phyloP scores from a whole-genome alignment of 1,140 invertebrate species.

The Dinoponera quadriceps region DNA sequence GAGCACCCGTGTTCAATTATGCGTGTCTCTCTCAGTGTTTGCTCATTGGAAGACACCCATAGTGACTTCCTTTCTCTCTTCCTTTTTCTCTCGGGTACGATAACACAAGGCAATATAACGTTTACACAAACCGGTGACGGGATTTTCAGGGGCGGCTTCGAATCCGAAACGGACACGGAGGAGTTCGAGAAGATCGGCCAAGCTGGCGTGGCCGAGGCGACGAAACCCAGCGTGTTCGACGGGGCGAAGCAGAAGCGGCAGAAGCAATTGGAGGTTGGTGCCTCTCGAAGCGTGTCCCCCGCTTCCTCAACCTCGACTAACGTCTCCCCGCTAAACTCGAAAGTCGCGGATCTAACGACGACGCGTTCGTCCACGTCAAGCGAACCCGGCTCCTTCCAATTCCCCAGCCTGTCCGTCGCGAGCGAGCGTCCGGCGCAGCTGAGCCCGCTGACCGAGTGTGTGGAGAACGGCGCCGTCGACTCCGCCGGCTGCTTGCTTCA shows the following conservation, averaged over 20 bases:
- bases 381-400: conserved; percentile 80
- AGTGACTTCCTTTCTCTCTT: no score
- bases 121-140: not conserved
- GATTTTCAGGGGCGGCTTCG: conserved; percentile 87
- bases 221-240: conserved; percentile 81
- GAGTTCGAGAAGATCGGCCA: conserved; percentile 93
- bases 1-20: no score
- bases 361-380: conserved; percentile 80
- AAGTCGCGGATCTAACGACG: conserved; percentile 75
- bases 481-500: conserved; percentile 50
- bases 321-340: conserved; percentile 80
- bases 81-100: no score
- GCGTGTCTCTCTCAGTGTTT: no score
- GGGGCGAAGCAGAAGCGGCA: conserved; percentile 76
- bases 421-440: conserved; percentile 79
- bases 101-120: no score
- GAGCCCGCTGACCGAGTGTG: conserved; percentile 81
- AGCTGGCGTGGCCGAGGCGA: conserved; percentile 84
- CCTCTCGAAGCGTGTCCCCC: conserved; percentile 81
- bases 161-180: conserved; percentile 93
- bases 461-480: conserved; percentile 72
- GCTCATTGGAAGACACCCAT: no score
- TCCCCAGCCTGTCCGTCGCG: conserved; percentile 74
- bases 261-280: conserved; percentile 85
- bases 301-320: conserved; percentile 82